Base-by-base conservation (phyloP, 2,888 invertebrate species). In the Xestia sexstrigata region DNA sequence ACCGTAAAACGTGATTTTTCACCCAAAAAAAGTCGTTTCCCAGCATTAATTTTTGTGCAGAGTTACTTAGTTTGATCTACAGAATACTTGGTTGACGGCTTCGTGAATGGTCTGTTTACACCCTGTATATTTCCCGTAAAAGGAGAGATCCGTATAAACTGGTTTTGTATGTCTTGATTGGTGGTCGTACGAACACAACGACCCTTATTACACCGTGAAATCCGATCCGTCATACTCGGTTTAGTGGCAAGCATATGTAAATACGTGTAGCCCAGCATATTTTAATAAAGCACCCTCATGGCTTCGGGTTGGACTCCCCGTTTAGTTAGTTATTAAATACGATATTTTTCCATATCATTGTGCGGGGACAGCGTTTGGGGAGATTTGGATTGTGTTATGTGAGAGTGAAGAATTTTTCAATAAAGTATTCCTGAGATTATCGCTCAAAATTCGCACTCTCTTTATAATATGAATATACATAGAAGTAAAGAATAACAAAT, bases 341-440 rank as follows among this genome's bases (percentile, higher is more conserved):
- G 93, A 96, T 96, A 96, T 96, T 96, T 96, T 96, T 96, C 95
- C 94, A 95, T 95, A 95, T 95, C 95, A 95, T 92, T 93, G 93
- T 94, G 88, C 87, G 89, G 92, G 94, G 76, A 90, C 90, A 85
- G 85, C 82, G 89, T 89, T 83, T 89, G 89, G 93, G 93, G 92
- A 87, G 90, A 90, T 83, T 73, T 69, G 94, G 91, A 93, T 77
- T 78, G 87, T 68, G 42, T 88, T 91, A 95, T 94, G 90, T 89
- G 74, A 87, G 58, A 88, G 11, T 26, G 76, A 23, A n/a, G 30
- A 67, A 55, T 52, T 69, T 49, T 35, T n/a, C n/a, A n/a, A n/a
- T n/a, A n/a, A n/a, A n/a, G n/a, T n/a, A n/a, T n/a, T n/a, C n/a
- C n/a, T n/a, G n/a, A n/a, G n/a, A n/a, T n/a, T n/a, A n/a, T n/a